Conservation (phyloP, 2,797 vertebrate species). For the Sphaeramia orbicularis region DNA sequence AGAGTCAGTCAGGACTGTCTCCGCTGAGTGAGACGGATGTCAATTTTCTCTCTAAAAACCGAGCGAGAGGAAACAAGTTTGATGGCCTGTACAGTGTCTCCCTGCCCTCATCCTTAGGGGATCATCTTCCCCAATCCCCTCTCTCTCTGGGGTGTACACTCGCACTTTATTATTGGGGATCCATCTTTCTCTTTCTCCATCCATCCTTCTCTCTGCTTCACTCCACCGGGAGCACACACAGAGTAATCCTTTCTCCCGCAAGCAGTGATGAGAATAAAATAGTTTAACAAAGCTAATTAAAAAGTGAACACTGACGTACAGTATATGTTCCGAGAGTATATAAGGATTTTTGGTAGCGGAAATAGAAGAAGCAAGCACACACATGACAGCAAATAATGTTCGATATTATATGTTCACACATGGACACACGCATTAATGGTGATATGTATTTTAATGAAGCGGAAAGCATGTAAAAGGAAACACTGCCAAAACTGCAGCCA, state of each 20-base stretch:
- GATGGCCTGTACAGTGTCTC: constrained; percentile 58
- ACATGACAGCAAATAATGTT: background rate
- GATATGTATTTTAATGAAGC: constrained; percentile 66
- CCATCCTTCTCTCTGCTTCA: constrained; percentile 29
- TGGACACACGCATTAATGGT: constrained; percentile 47
- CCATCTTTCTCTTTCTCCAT: constrained; percentile 40
- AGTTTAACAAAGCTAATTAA: constrained; percentile 67
- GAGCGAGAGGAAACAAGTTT: constrained; percentile 63
- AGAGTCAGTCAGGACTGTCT: constrained; percentile 40
- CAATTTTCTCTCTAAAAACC: constrained; percentile 59
- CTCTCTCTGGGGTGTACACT: constrained; percentile 41
- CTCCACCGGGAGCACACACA: constrained; percentile 39
- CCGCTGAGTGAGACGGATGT: constrained; percentile 60
- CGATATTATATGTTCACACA: constrained; percentile 1
- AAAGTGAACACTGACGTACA: constrained; percentile 56
- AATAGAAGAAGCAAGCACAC: background rate
- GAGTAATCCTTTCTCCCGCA: constrained; percentile 56
- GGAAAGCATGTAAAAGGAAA: constrained; percentile 49
- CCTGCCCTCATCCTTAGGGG: constrained; percentile 52
- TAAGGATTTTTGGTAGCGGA: constrained; percentile 10
- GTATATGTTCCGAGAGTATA: constrained; percentile 38
- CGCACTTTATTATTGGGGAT: constrained; percentile 65
- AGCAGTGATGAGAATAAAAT: constrained; percentile 46
- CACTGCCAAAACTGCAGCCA: constrained; percentile 54
- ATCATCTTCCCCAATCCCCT: constrained; percentile 55